Evolutionary conservation across 2,888 invertebrate genomes (phyloP).

Genomic region (Drosophila antonietae): DNA sequence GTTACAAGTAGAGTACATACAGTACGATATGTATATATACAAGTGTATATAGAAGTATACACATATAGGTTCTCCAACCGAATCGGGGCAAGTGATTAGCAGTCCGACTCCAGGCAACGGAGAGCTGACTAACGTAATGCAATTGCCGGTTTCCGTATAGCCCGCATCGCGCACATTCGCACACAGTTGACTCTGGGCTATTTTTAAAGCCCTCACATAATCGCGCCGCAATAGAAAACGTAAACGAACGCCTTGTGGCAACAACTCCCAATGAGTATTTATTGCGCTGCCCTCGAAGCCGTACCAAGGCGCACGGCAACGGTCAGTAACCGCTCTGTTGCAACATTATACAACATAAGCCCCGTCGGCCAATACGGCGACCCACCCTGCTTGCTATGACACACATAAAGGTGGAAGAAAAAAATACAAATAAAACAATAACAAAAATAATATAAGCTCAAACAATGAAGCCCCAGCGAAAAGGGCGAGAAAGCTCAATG

Average conservation of each 20-base stretch:
- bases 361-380: slow-evolving; percentile 9
- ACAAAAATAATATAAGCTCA: slow-evolving; percentile 30
- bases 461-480: slow-evolving; percentile 49
- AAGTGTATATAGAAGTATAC: neutral
- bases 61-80: slow-evolving; percentile 17
- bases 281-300: slow-evolving; percentile 50
- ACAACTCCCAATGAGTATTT: slow-evolving; percentile 30
- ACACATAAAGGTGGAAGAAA: slow-evolving; percentile 49
- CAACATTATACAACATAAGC: slow-evolving; percentile 73
- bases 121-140: slow-evolving; percentile 31
- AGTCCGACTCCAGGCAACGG: slow-evolving; percentile 20
- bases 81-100: slow-evolving; percentile 52
- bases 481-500: slow-evolving; percentile 32
- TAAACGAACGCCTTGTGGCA: slow-evolving; percentile 18
- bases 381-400: slow-evolving; percentile 53
- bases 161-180: slow-evolving; percentile 20
- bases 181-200: slow-evolving; percentile 29
- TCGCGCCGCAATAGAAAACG: slow-evolving; percentile 26
- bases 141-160: slow-evolving; percentile 29
- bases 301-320: slow-evolving; percentile 53
- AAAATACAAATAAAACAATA: neutral
- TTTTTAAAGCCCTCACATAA: slow-evolving; percentile 48
- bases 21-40: neutral
- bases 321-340: slow-evolving; percentile 71
- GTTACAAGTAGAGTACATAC: slow-evolving; percentile 1